phyloP scores from a whole-genome alignment of 2,888 invertebrate species.

The Lepidochrysops patricia region DNA sequence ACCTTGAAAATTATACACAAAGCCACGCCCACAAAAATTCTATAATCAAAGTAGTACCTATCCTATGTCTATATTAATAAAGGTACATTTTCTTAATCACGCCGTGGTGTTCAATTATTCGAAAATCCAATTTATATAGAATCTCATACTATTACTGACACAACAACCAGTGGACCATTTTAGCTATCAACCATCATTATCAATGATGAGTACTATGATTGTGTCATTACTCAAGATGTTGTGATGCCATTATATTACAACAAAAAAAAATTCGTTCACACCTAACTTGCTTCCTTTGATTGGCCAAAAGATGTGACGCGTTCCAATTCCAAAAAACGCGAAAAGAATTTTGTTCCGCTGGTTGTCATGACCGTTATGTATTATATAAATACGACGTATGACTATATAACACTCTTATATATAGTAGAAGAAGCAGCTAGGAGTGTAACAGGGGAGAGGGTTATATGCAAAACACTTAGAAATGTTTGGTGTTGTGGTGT shows the following conservation, averaged over 20 bases:
- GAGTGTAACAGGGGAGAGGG: slow-evolving; percentile 21
- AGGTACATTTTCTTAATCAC: neutral
- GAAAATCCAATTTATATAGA: neutral
- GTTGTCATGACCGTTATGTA: neutral
- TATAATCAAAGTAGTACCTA: neutral
- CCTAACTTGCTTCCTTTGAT: too few relatives aligned
- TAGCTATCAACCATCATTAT: too few relatives aligned
- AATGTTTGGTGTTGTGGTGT: slow-evolving; percentile 15
- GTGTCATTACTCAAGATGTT: too few relatives aligned
- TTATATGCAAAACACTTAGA: slow-evolving; percentile 16
- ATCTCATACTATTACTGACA: neutral
- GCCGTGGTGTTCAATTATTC: neutral
- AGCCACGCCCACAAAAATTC: neutral
- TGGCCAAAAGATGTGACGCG: too few relatives aligned
- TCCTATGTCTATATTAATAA: neutral
- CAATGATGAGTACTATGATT: too few relatives aligned
- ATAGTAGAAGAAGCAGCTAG: slow-evolving; percentile 19
- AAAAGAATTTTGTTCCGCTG: too few relatives aligned
- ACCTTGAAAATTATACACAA: neutral
- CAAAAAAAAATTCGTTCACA: too few relatives aligned
- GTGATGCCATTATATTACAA: too few relatives aligned
- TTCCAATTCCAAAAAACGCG: neutral
- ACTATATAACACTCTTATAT: slow-evolving; percentile 15
- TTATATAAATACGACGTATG: neutral
- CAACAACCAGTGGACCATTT: neutral